phyloP scores from a whole-genome alignment of 1,140 invertebrate species.

The Oncopodura yosiiana region DNA sequence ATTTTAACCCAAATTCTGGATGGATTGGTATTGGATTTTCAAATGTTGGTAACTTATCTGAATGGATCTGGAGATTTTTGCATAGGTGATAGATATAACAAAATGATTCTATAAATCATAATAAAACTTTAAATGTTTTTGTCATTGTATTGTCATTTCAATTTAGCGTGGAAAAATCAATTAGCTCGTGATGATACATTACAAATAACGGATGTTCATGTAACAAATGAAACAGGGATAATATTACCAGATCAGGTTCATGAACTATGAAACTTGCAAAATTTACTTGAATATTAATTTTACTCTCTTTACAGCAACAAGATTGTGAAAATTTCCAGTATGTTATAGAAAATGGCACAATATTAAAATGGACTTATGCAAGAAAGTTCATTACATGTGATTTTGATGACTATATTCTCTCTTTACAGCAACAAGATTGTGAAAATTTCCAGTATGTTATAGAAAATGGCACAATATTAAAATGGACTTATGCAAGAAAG shows the following conservation, averaged over 20 bases:
- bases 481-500: conserved; percentile 64
- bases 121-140: background rate
- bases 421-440: conserved; percentile 82
- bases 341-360: conserved; percentile 44
- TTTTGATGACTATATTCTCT: too few species aligned
- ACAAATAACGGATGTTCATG: conserved; percentile 27
- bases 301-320: too few species aligned
- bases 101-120: background rate
- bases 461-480: conserved; percentile 48
- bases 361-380: conserved; percentile 60
- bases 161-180: conserved; percentile 26
- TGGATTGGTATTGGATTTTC: conserved; percentile 34
- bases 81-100: too few species aligned
- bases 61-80: conserved; percentile 33
- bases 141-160: background rate
- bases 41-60: conserved; percentile 26
- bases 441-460: conserved; percentile 51
- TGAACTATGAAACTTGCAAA: too few species aligned
- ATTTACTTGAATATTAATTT: conserved; percentile 57
- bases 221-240: conserved; percentile 16
- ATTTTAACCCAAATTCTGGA: conserved; percentile 19
- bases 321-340: conserved; percentile 64
- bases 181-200: background rate
- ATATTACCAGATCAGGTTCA: conserved; percentile 28
- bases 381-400: conserved; percentile 86